These are phyloP conservation scores for Germaria angustata DNA, from an alignment of 2,888 invertebrate genomes.

Conservation along the genomic window DNA sequence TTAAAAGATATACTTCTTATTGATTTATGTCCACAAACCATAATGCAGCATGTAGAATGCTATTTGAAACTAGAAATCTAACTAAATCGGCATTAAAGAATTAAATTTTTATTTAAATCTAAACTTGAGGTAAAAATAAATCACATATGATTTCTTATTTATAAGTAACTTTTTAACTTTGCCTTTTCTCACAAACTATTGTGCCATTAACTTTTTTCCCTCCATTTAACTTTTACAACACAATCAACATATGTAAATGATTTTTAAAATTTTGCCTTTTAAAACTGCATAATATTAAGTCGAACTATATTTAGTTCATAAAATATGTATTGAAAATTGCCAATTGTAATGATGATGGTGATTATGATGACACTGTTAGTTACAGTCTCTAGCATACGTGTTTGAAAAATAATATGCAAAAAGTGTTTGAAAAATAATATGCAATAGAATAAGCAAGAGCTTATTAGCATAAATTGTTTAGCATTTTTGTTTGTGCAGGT, in stretches of 20 bases:
- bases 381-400: not conserved
- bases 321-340: conserved; percentile 28
- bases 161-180: too few relatives aligned
- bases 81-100: too few relatives aligned
- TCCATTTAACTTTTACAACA: not conserved
- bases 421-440: conserved; percentile 46
- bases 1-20: too few relatives aligned
- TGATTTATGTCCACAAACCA: too few relatives aligned
- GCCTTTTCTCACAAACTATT: too few relatives aligned
- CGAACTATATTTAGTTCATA: conserved; percentile 22
- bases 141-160: too few relatives aligned
- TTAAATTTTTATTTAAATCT: too few relatives aligned
- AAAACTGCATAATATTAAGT: not conserved
- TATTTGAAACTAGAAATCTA: too few relatives aligned
- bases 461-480: conserved; percentile 60
- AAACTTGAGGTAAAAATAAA: too few relatives aligned
- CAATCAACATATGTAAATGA: not conserved
- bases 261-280: not conserved
- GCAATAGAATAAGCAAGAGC: not conserved
- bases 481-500: not conserved
- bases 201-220: too few relatives aligned
- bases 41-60: too few relatives aligned
- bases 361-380: conserved; percentile 6
- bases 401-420: conserved; percentile 45
- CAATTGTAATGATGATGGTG: conserved; percentile 33